Evolutionary conservation across 2,113 vertebrate species (phyloP), one percentile per base, ranked within the genome.

Genomic region (Myotis yumanensis): DNA sequence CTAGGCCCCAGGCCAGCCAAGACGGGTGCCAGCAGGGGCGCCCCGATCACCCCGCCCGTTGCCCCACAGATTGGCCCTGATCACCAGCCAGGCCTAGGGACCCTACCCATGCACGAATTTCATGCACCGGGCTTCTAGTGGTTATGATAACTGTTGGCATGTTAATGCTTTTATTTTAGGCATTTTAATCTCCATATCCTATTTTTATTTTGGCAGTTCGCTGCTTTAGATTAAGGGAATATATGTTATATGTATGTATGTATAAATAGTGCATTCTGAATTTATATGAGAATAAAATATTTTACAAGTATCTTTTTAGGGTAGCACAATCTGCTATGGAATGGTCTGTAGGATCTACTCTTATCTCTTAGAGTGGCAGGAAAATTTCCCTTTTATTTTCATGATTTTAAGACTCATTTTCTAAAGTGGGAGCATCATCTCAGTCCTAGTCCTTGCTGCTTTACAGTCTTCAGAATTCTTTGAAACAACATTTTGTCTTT

Each of bases 251-350:
- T 51, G 2, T 84, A 0, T 51, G 12, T 83, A 17, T 71, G 23
- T 52, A 5, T 40, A 71, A 79, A 35, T 81, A 91, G 28, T 77
- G 6, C 30, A 51, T 89, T 95, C 46, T 89, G 71, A 25, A 77
- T 96, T 95, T 89, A 83, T 20, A 3, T 80, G 54, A 93, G 37
- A 93, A 89, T 68, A 92, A 88, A 84, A 79, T 94, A 69, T 17
- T 95, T 93, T 83, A 57, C 2, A 11, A 82, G 22, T 57, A 54
- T 43, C 68, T 35, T 84, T 93, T 62, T 76, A 81, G 66, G 59
- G 35, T 71, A 91, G 73, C 51, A 80, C 77, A 35, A 4, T 90
- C 86, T 95, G 59, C 82, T 81, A 59, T 3, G 25, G 37, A 75
- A 93, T 75, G n/a, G 25, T 81, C 35, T 89, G 2, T 84, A 68